Evolutionary conservation across 1,140 invertebrate genomes (phyloP), one percentile per base, ranked within the genome.

Genomic region (Calliphora vicina): DNA sequence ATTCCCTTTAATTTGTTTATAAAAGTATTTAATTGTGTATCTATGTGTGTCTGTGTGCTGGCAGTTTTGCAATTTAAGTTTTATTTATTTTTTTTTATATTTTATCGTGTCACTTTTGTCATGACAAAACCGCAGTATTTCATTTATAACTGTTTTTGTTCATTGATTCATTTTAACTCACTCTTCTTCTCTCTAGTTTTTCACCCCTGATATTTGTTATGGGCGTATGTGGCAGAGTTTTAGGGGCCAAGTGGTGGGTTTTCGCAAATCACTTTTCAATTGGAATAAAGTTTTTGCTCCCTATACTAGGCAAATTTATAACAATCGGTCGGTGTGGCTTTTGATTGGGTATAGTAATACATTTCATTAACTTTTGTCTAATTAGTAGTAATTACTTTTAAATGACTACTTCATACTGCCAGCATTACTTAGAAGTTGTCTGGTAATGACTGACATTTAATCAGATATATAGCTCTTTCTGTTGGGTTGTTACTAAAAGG

Each of bases 21-120:
- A 35, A 35, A 35, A 35, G 35, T 35, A 35, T 35, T 35, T 35
- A 35, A 35, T 35, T 35, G 35, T 35, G 35, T 35, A 8, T 35
- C 6, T 8, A 35, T 35, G 35, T 50, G 12, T 50, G 17, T 50
- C 3, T 50, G 45, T 50, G 17, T 6, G 45, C 12, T 50, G 12
- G 45, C 17, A 50, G 15, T 50, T 50, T 83, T 86, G 83, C 82
- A 84, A 82, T 86, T 86, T 85, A 82, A 10, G 23, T 67, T 67
- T 67, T 61, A 61, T 1, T 61, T n/a, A n/a, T n/a, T n/a, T n/a
- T n/a, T n/a, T n/a, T n/a, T n/a, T 17, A 17, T 61, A 61, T 61
- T 67, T 67, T 23, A 67, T 67, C 61, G 20, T 67, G 61, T 67
- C 20, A 23, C 61, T 67, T 67, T 67, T 67, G 20, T 67, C 20